Evolutionary conservation across 2,888 invertebrate species (phyloP), one percentile per base, ranked within the genome.

Genomic region (Iselma pallidipennis): DNA sequence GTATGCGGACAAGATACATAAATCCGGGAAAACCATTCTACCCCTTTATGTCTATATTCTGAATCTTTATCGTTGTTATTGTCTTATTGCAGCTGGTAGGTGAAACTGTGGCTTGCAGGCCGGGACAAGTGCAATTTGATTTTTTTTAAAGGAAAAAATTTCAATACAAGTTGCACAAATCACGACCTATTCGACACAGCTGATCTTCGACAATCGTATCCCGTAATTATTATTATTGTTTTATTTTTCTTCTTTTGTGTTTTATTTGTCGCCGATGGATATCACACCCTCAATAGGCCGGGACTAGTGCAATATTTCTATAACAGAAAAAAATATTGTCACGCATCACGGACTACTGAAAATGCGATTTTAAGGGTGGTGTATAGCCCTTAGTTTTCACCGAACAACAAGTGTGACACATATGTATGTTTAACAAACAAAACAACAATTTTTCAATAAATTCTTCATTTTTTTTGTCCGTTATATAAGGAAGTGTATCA

Each of bases 121-220:
- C 86, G 86, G 86, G 86, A 86, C 86, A 84, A 85, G 86, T 86
- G 86, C 86, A 86, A 86, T 86, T 82, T 86, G 85, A 83, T 77
- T 73, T 16, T 7, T 4, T 16, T 33, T n/a, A n/a, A 21, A 31
- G 25, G 62, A 67, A 72, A 78, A 78, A 80, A 78, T n/a, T 16
- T 5, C 5, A 7, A 76, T 80, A 82, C 84, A 85, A 84, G 80
- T 76, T 83, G 85, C 86, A 84, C 85, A 79, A 82, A 82, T 77
- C 85, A 84, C 85, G 83, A 82, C 86, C 86, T 85, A 83, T 71
- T 74, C 74, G 72, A 74, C 70, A 72, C 74, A 73, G 74, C n/a
- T n/a, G n/a, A n/a, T n/a, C n/a, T n/a, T n/a, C n/a, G n/a, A n/a
- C n/a, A n/a, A n/a, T n/a, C n/a, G n/a, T n/a, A n/a, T n/a, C n/a